These are phyloP conservation scores for Procambarus virginalis DNA, from an alignment of 1,140 invertebrate species.

Conservation along the genomic window DNA sequence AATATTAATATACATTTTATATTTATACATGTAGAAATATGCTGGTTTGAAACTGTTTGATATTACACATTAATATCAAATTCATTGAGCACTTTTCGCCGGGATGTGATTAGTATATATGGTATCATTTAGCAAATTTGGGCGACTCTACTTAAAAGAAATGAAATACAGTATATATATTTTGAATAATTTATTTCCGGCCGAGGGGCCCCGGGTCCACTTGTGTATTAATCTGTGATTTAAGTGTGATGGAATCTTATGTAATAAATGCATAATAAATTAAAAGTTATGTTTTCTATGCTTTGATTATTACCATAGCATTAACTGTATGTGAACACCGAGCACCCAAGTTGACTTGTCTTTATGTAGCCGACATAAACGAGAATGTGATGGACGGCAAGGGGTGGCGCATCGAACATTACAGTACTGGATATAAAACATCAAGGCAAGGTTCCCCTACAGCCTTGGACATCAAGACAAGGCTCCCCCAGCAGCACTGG, in stretches of 20 bases:
- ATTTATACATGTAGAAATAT: background rate
- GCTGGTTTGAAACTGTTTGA: background rate
- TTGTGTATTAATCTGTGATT: constrained; percentile 67
- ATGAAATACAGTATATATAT: constrained; percentile 25
- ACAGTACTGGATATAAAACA: no score
- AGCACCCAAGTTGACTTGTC: no score
- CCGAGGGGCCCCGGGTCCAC: constrained; percentile 54
- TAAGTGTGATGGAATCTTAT: constrained; percentile 66
- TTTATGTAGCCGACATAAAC: no score
- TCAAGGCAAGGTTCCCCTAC: no score
- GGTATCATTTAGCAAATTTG: background rate
- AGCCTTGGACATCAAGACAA: no score
- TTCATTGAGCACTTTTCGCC: background rate
- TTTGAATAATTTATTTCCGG: constrained; percentile 59
- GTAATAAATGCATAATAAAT: constrained; percentile 51
- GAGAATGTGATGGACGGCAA: no score
- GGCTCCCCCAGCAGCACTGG: no score
- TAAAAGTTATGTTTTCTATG: constrained; percentile 15
- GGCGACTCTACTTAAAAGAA: constrained; percentile 53
- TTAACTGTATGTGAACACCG: no score
- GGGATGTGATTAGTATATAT: background rate
- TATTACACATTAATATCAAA: background rate
- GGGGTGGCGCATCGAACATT: no score
- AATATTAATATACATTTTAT: background rate
- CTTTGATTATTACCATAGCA: background rate